These are phyloP conservation scores for Hylomyscus alleni DNA, from an alignment of 2,797 vertebrate species.

Conservation along the genomic window DNA sequence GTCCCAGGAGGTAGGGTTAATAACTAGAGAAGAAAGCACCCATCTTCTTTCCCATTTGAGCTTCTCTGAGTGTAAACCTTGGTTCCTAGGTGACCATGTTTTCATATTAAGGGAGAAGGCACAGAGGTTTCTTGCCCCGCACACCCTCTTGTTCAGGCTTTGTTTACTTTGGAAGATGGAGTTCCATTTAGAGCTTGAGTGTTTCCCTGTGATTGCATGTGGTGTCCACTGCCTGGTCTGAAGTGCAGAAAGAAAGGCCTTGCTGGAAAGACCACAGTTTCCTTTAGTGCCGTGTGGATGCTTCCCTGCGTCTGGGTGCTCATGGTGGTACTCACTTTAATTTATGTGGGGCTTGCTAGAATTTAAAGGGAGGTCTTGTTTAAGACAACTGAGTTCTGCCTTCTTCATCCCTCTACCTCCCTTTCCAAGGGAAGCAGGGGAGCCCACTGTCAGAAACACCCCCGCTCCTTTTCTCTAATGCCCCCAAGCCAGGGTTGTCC, in stretches of 20 bases:
- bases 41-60: conserved; percentile 63
- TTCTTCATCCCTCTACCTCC: background rate
- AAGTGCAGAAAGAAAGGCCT: conserved; percentile 57
- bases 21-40: conserved; percentile 36
- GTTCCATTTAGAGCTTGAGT: background rate
- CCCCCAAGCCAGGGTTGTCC: background rate
- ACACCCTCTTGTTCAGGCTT: background rate
- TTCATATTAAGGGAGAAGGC: conserved; percentile 70
- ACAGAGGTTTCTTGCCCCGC: background rate
- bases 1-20: conserved; percentile 66
- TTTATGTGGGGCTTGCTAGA: conserved; percentile 33
- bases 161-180: background rate
- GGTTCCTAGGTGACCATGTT: conserved; percentile 49
- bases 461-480: background rate
- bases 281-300: conserved; percentile 47
- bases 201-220: background rate
- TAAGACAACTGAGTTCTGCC: background rate
- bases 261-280: conserved; percentile 59
- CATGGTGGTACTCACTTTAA: conserved; percentile 50
- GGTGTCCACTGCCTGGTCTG: background rate
- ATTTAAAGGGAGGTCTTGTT: conserved; percentile 55
- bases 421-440: conserved; percentile 16
- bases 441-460: background rate
- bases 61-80: conserved; percentile 75
- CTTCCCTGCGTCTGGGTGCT: conserved; percentile 42